These are phyloP conservation scores for Sitta carolinensis DNA, from an alignment of 2,797 vertebrate species.

Conservation along the genomic window DNA sequence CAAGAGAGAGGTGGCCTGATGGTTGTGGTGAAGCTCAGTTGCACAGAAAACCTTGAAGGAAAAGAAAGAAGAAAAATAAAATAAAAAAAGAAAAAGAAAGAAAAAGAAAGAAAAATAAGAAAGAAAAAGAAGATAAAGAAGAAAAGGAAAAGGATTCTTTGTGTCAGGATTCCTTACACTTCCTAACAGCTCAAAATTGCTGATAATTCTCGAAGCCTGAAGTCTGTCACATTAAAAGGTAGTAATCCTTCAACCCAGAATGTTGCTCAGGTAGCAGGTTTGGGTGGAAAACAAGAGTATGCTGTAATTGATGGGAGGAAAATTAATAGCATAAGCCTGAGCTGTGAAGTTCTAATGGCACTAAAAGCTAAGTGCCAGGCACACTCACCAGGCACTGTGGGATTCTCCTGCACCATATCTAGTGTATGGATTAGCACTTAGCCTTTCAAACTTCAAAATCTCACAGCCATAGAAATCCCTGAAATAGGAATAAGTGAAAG, in stretches of 20 bases:
- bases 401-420: not conserved
- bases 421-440: not conserved
- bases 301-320: not conserved
- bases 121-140: no score
- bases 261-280: not conserved
- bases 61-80: not conserved
- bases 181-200: not conserved
- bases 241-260: not conserved
- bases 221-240: not conserved
- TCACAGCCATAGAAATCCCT: not conserved
- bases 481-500: not conserved
- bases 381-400: not conserved
- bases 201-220: not conserved
- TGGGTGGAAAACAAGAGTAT: not conserved
- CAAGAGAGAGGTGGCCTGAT: not conserved
- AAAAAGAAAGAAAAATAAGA: no score
- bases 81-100: no score
- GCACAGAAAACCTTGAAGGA: not conserved
- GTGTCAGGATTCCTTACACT: not conserved
- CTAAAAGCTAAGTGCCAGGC: not conserved
- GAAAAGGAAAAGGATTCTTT: no score
- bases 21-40: not conserved
- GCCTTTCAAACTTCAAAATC: not conserved
- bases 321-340: not conserved
- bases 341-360: not conserved